Evolutionary conservation across 2,888 invertebrate genomes (phyloP).

Genomic region (Piscicola geometra): DNA sequence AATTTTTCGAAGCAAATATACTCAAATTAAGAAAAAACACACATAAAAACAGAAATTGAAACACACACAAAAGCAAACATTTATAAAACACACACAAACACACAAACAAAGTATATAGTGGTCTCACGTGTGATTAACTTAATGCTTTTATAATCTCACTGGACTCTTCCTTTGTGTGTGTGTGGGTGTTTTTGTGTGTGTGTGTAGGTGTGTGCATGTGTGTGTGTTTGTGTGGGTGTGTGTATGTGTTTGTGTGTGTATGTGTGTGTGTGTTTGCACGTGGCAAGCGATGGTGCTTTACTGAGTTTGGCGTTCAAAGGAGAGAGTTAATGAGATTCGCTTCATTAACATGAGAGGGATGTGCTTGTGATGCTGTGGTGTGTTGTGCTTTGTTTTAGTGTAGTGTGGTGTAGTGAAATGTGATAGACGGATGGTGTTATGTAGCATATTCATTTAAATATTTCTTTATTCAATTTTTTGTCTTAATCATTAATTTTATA

Average conservation of each 20-base stretch:
- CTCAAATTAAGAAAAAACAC: no score
- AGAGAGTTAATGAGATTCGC: slow-evolving; percentile 7
- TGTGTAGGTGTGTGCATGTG: not conserved
- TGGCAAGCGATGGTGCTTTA: slow-evolving; percentile 12
- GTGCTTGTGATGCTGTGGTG: no score
- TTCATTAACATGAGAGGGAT: not conserved
- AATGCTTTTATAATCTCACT: slow-evolving; percentile 15
- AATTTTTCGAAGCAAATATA: no score
- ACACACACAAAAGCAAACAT: no score
- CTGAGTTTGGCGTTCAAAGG: slow-evolving; percentile 9
- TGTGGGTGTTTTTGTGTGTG: not conserved
- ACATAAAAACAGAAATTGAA: no score
- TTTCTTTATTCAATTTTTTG: no score
- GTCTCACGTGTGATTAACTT: slow-evolving; percentile 18
- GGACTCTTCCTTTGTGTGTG: not conserved
- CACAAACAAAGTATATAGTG: not conserved
- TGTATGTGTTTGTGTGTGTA: not conserved
- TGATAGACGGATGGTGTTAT: no score
- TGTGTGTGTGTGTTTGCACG: slow-evolving; percentile 3
- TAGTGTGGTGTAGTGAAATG: no score
- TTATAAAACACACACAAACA: no score
- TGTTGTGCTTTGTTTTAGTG: no score
- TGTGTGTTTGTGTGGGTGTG: not conserved
- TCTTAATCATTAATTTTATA: no score
- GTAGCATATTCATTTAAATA: no score